phyloP scores from a whole-genome alignment of 1,140 invertebrate species.

The Yoshiicerus persimilis region DNA sequence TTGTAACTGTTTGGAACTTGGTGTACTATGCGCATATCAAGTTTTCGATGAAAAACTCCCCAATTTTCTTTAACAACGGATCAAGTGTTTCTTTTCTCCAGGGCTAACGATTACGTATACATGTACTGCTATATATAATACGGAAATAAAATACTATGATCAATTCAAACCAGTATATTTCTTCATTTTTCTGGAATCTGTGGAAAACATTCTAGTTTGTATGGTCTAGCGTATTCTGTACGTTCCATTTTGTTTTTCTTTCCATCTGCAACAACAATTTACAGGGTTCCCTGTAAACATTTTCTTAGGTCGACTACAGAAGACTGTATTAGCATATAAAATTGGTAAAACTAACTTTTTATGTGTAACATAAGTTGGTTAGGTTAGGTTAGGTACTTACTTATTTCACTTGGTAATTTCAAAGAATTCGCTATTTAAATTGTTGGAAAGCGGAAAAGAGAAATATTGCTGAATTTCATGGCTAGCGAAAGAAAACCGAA shows the following conservation, averaged over 20 bases:
- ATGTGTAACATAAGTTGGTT: no score
- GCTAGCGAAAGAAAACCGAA: neutral
- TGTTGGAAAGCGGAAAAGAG: neutral
- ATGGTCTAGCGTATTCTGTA: no score
- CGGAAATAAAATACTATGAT: neutral
- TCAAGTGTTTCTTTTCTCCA: neutral
- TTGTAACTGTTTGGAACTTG: no score
- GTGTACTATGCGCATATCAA: no score
- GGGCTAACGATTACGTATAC: neutral
- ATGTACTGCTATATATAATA: neutral
- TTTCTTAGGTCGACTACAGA: neutral
- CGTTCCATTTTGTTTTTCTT: no score
- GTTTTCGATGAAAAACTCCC: neutral
- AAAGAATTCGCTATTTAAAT: neutral
- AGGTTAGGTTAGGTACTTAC: no score
- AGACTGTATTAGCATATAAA: neutral
- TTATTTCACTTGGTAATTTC: no score
- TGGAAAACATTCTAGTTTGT: no score
- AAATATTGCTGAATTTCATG: neutral
- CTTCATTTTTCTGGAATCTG: neutral
- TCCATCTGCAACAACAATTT: no score
- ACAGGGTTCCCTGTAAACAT: no score
- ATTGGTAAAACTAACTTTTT: no score
- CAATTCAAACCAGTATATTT: neutral
- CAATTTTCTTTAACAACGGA: constrained; percentile 2